Percentiles rank a stretch among this genome's conserved stretches.
Evolutionary conservation across 2,113 vertebrate species (phyloP).

Genomic region (Talpa occidentalis): DNA sequence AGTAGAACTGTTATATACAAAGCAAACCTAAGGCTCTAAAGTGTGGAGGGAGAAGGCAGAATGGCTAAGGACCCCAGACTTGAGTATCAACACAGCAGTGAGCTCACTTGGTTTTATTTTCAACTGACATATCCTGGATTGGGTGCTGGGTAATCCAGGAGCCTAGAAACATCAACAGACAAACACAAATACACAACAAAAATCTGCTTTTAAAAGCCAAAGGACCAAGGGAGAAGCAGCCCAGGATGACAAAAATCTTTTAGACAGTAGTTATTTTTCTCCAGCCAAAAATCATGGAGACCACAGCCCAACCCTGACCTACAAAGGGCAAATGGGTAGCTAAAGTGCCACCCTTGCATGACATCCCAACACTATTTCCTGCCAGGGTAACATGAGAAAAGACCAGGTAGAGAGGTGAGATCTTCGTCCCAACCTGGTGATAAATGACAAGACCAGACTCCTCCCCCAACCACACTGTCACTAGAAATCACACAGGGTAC

Average conservation of each 20-base stretch:
- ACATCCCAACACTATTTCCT: background rate
- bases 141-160: background rate
- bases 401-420: background rate
- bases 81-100: background rate
- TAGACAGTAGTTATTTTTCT: background rate
- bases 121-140: background rate
- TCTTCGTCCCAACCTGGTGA: background rate
- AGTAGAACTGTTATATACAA: background rate
- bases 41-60: background rate
- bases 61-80: background rate
- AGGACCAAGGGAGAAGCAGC: background rate
- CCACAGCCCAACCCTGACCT: background rate
- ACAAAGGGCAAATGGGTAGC: background rate
- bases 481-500: background rate
- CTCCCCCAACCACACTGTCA: background rate
- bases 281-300: background rate
- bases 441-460: background rate
- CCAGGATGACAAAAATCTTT: background rate
- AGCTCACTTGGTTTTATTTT: background rate
- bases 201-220: background rate
- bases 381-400: background rate
- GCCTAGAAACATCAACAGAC: background rate
- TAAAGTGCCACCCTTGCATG: accelerated
- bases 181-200: background rate
- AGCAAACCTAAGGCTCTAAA: background rate